Base-by-base conservation (phyloP, 2,888 invertebrate species). In the Macrosiphum euphorbiae region DNA sequence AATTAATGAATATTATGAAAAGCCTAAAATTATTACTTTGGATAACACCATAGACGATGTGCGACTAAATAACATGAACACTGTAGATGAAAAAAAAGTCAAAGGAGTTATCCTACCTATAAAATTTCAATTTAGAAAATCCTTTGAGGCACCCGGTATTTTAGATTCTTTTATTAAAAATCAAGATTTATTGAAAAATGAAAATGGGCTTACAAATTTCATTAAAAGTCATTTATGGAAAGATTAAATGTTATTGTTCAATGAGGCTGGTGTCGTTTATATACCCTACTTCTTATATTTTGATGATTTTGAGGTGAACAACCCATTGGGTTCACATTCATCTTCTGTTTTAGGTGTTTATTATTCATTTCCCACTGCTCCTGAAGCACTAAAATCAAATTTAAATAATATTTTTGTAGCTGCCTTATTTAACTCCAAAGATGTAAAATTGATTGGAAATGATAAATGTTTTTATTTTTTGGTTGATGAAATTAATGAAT, bases 391-490 rank as follows among this genome's bases (percentile, higher is more conserved):
- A 58, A 89, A 28, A 58, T 89, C 88, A 58, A 89, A 89, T 89
- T 89, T 89, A 89, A 58, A 89, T 44, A 58, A 58, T 58, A 58
- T 89, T 89, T 89, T 89, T 89, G 88, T 89, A 89, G 88, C 88
- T 58, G 88, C 67, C 3, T 90, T 90, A 10, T 90, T 90, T 50
- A 90, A 90, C 7, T 78, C 78, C 35, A 28, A 67, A 90, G 78
- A 90, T 78, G 44, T 47, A 67, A 90, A 90, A 78, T 16, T 35
- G n/a, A 50, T 90, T 35, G 78, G 90, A 50, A 13, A 90, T 90
- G 90, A 78, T 50, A 90, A 78, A 90, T 78, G 90, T 90, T 78
- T 90, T 90, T n/a, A 90, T 78, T n/a, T n/a, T 67, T 78, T 90
- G 50, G 50, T 90, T 10, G n/a, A 90, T 47, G 78, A 90, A 78